These are phyloP conservation scores for Schrankia costaestrigalis DNA, from an alignment of 2,888 invertebrate genomes.

Conservation along the genomic window DNA sequence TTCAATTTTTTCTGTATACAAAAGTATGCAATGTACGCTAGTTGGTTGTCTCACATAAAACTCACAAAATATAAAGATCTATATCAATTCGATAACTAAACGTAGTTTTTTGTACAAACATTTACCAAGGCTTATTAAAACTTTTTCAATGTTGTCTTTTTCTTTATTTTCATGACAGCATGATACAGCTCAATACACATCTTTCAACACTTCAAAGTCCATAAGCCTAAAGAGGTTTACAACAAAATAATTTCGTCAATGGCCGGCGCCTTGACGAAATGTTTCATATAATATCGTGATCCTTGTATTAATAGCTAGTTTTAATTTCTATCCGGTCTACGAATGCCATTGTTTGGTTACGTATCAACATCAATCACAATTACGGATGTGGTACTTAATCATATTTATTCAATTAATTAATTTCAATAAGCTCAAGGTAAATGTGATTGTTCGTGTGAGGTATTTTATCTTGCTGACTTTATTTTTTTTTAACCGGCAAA, in stretches of 20 bases:
- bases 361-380: slow-evolving; percentile 68
- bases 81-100: no score
- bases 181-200: no score
- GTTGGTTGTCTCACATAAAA: no score
- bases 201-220: slow-evolving; percentile 6
- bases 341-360: slow-evolving; percentile 33
- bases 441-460: slow-evolving; percentile 34
- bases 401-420: slow-evolving; percentile 70
- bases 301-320: slow-evolving; percentile 49
- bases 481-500: slow-evolving; percentile 2
- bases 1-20: no score
- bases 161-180: no score
- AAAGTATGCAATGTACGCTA: no score
- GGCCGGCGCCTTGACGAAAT: no score
- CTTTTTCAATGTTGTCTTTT: no score
- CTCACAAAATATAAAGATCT: no score
- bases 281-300: slow-evolving; percentile 62
- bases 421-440: slow-evolving; percentile 63
- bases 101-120: no score
- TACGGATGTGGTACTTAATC: slow-evolving; percentile 71
- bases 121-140: no score
- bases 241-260: slow-evolving; percentile 37
- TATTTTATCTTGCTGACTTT: slow-evolving; percentile 26
- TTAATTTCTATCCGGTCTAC: slow-evolving; percentile 49
- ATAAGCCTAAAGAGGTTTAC: slow-evolving; percentile 14